Evolutionary conservation across 2,888 invertebrate genomes (phyloP).

Genomic region (Coleophora flavipennella): DNA sequence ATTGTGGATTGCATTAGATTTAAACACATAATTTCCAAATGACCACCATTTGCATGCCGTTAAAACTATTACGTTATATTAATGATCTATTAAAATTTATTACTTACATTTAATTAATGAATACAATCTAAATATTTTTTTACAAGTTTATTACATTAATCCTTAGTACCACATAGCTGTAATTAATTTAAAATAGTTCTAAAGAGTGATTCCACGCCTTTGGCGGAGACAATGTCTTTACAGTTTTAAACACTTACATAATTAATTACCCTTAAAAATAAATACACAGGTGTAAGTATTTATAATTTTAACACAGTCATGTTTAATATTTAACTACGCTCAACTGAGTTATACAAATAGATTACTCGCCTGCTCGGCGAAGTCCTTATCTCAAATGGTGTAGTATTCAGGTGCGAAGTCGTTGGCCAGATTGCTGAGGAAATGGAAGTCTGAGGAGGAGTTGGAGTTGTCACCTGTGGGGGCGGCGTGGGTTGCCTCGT

Average conservation of each 20-base stretch:
- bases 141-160: slow-evolving; percentile 29
- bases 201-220: slow-evolving; percentile 32
- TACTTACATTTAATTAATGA: slow-evolving; percentile 14
- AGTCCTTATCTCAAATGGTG: slow-evolving; percentile 73
- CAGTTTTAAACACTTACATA: slow-evolving; percentile 30
- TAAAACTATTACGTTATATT: no score
- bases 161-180: slow-evolving; percentile 42
- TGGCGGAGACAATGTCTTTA: slow-evolving; percentile 35
- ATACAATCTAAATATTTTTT: slow-evolving; percentile 38
- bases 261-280: slow-evolving; percentile 16
- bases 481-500: slow-evolving; percentile 70
- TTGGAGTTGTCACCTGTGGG: slow-evolving; percentile 85
- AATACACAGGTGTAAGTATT: not conserved
- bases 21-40: no score
- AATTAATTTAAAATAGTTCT: slow-evolving; percentile 36
- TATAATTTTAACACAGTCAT: slow-evolving; percentile 9
- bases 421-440: slow-evolving; percentile 91
- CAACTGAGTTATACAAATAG: slow-evolving; percentile 55
- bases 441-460: slow-evolving; percentile 95
- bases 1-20: no score
- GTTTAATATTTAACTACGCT: slow-evolving; percentile 5
- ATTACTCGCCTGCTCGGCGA: slow-evolving; percentile 67
- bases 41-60: no score
- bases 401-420: slow-evolving; percentile 96
- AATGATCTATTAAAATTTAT: slow-evolving; percentile 20